Evolutionary conservation across 2,888 invertebrate genomes (phyloP).

Genomic region (Nomada flava): DNA sequence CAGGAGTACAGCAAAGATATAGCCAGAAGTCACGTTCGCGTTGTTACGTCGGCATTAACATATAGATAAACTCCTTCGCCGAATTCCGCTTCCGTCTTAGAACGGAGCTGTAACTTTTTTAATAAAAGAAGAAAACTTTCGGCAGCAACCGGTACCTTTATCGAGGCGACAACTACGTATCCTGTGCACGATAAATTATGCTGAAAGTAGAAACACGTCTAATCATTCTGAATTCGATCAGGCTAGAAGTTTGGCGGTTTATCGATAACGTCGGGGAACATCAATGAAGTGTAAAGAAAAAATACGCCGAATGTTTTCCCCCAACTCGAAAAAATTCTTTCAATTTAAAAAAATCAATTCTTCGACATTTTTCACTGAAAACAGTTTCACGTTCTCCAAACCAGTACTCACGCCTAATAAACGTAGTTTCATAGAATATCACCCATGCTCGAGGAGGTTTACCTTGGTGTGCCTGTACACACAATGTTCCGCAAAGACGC

Average conservation of each 20-base stretch:
- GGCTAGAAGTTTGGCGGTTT: too few relatives aligned
- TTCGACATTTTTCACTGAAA: too few relatives aligned
- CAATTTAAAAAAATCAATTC: too few relatives aligned
- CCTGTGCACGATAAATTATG: slow-evolving; percentile 60
- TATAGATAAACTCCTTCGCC: slow-evolving; percentile 62
- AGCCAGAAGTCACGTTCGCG: slow-evolving; percentile 57
- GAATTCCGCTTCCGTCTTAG: slow-evolving; percentile 49
- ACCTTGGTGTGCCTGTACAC: neutral
- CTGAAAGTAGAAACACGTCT: neutral
- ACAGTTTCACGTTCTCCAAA: too few relatives aligned
- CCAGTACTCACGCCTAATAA: too few relatives aligned
- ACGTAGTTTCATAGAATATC: neutral
- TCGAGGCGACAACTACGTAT: neutral
- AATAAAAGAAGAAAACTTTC: slow-evolving; percentile 58
- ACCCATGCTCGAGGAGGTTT: neutral
- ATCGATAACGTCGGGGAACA: too few relatives aligned
- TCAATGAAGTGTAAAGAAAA: too few relatives aligned
- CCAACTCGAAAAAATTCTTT: too few relatives aligned
- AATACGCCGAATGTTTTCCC: too few relatives aligned
- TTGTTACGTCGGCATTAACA: slow-evolving; percentile 63
- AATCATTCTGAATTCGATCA: too few relatives aligned
- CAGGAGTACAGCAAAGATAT: neutral
- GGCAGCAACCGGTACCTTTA: slow-evolving; percentile 19
- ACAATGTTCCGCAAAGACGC: neutral
- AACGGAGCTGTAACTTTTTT: slow-evolving; percentile 60